Evolutionary conservation across 2,113 vertebrate genomes (phyloP).

Genomic region (Cairina moschata): DNA sequence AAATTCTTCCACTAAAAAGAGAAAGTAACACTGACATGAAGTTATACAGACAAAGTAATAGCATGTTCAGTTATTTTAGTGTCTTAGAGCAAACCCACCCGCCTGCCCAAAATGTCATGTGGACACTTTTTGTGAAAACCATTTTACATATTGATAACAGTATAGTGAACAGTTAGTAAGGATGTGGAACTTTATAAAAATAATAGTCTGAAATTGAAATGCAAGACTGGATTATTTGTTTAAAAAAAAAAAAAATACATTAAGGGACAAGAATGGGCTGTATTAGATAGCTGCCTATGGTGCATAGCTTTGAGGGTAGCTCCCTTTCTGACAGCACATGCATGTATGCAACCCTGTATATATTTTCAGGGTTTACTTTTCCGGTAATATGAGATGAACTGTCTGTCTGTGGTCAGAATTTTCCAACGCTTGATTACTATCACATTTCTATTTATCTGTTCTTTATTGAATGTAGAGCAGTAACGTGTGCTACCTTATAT

Average conservation of each 20-base stretch:
- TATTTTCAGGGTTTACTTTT: slow-evolving; percentile 1
- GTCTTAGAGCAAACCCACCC: background rate
- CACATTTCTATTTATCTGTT: slow-evolving; percentile 26
- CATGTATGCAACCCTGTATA: background rate
- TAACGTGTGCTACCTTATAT: background rate
- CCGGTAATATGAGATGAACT: background rate
- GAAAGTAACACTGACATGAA: background rate
- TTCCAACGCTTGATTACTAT: slow-evolving; percentile 44
- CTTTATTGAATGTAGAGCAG: slow-evolving; percentile 23
- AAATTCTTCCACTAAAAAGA: background rate
- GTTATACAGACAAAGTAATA: background rate
- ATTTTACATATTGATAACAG: background rate
- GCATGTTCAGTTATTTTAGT: background rate
- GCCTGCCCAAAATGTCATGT: background rate
- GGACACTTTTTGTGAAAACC: background rate
- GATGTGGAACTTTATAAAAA: background rate
- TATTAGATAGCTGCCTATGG: background rate
- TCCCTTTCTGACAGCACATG: background rate
- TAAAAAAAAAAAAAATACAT: background rate
- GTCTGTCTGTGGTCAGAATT: background rate
- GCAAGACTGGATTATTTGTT: background rate
- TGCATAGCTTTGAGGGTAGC: background rate
- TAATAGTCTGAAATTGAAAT: background rate
- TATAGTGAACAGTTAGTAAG: background rate
- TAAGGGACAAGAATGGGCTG: background rate